phyloP scores from a whole-genome alignment of 2,797 vertebrate genomes.

The Anableps anableps region DNA sequence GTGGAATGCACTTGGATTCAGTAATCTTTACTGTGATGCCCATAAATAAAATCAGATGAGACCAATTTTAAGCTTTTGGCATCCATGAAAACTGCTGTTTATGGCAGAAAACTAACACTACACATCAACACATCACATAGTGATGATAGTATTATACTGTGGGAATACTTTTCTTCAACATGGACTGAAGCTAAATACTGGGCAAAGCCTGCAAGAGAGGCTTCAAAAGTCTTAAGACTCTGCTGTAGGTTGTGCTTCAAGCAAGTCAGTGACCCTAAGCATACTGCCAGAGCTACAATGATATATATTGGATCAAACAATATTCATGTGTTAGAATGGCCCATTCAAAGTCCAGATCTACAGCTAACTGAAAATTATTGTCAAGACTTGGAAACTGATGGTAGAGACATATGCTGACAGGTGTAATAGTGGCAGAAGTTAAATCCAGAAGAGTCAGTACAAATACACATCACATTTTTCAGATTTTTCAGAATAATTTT shows the following conservation, averaged over 20 bases:
- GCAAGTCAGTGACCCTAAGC: neutral
- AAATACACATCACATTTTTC: neutral
- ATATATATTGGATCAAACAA: neutral
- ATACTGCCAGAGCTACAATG: neutral
- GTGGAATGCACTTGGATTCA: neutral
- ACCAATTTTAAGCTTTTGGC: neutral
- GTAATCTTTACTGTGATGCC: neutral
- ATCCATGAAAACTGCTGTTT: neutral
- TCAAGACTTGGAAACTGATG: neutral
- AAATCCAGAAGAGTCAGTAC: neutral
- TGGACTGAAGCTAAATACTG: neutral
- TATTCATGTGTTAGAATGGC: neutral
- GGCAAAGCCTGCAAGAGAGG: neutral
- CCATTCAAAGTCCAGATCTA: neutral
- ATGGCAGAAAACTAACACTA: neutral
- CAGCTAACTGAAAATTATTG: neutral
- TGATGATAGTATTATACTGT: neutral
- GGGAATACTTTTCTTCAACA: neutral
- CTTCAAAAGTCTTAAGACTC: neutral
- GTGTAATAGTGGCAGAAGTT: neutral
- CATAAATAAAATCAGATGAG: neutral
- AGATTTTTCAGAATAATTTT: neutral
- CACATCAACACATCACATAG: neutral
- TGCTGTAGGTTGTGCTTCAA: neutral
- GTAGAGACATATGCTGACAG: neutral